Base-by-base conservation (phyloP, 2,888 invertebrate species). In the Yponomeuta malinellus region DNA sequence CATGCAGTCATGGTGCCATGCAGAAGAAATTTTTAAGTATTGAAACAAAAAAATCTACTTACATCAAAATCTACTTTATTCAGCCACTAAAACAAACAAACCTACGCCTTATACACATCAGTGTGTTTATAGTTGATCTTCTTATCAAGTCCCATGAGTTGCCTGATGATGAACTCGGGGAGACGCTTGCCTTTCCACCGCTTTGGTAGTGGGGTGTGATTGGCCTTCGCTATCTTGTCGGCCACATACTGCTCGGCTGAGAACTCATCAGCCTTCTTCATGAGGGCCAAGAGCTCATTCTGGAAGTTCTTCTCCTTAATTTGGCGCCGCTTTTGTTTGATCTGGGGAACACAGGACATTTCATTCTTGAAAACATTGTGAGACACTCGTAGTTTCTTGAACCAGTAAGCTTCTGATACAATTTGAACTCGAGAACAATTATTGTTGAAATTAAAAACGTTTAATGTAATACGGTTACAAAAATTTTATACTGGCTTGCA, bases 271-370 rank as follows among this genome's bases (percentile, higher is more conserved):
- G 96, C 97, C 67, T 93, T 89, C 82, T 95, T 95, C 12, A 97
- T 94, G 82, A 96, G 93, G 0, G 93, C 89, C 71, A 96, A 87
- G 0, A 97, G 89, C 71, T 93, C 93, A 0, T 94, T 95, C 78
- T 97, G 96, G 86, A 97, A 97, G 6, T 85, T 88, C 79, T 96
- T 97, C 80, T 97, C 97, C 81, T 95, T 97, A 68, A 92, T 92
- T 80, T 95, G 88, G 79, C 95, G 95, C 70, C 97, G 93, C 31
- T 93, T 94, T 78, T 95, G 95, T 71, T 94, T 93, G 43, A 94
- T 79, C 94, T 95, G 82, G 4, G 89, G 90, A 70, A 31, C n/a
- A 1, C 3, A 63, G 63, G 15, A 5, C 43, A 43, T 5, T 63
- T 48, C 5, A 0, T 12, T 15, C 12, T 52, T 52, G 1, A 23